Evolutionary conservation across 1,140 invertebrate genomes (phyloP), one percentile per base, ranked within the genome.

Genomic region (Uloborus diversus): DNA sequence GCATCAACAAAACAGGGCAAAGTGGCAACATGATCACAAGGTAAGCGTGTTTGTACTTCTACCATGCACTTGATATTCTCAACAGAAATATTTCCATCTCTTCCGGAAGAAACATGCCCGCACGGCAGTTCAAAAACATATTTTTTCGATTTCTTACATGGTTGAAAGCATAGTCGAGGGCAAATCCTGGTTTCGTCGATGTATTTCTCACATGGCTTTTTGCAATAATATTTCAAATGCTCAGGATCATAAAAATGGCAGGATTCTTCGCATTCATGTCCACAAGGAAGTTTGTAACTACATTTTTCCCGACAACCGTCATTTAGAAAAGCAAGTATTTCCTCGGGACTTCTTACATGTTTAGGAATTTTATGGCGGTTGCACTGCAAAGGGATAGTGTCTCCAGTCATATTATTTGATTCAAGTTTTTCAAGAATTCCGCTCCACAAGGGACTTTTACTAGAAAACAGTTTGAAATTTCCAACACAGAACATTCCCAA

Each of bases 401-500:
- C 32, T 11, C 71, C 71, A 23, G 79, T 79, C 14, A 35, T 61
- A 32, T 68, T 49, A 25, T 64, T 14, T 4, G 9, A 1, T 25
- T 65, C 23, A n/a, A 69, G 30, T 20, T 81, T 80, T 5, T 9
- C 35, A n/a, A 70, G 35, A 49, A 79, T 73, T n/a, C n/a, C 28
- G 23, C 27, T 47, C 81, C 62, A 81, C 23, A 68, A 25, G 20
- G 25, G 9, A 80, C 66, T 79, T 62, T 71, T 68, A 11, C 20
- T 20, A 28, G 82, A 85, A 17, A 94, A 84, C 28, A 89, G 87
- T 1, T 89, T 84, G 82, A 94, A 90, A 85, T 94, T 94, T 27
- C 93, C 91, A 81, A 92, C 88, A n/a, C 90, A 87, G 83, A 88
- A 92, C 56, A 92, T 83, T 82, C 92, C 94, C 86, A 91, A 89